These are phyloP conservation scores for Anoplius nigerrimus DNA, from an alignment of 2,888 invertebrate genomes.

Conservation along the genomic window DNA sequence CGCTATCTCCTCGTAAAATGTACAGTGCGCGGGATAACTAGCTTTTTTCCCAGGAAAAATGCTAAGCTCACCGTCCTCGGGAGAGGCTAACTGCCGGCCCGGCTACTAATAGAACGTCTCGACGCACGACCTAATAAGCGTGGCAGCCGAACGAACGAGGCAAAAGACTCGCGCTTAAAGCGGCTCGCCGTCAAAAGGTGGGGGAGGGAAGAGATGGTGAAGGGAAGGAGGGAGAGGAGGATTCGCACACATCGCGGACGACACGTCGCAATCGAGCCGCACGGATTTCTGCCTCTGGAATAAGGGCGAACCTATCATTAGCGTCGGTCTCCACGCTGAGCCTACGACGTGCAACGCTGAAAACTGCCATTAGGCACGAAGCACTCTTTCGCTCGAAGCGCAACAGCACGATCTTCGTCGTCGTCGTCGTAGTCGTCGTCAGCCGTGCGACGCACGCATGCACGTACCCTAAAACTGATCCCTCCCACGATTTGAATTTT, in stretches of 20 bases:
- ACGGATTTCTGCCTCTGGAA: constrained; percentile 17
- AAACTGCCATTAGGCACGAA: constrained; percentile 40
- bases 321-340: constrained; percentile 23
- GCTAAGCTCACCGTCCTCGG: too few relatives aligned
- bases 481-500: constrained; percentile 48
- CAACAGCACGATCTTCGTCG: too few relatives aligned
- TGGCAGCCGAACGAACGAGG: too few relatives aligned
- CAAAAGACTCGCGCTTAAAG: too few relatives aligned
- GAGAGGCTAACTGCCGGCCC: too few relatives aligned
- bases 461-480: constrained; percentile 40
- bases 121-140: too few relatives aligned
- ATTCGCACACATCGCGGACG: background rate
- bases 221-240: background rate
- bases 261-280: background rate
- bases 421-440: background rate
- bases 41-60: too few relatives aligned
- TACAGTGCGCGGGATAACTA: too few relatives aligned
- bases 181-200: too few relatives aligned
- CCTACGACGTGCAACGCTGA: constrained; percentile 9
- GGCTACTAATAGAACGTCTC: too few relatives aligned
- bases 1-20: too few relatives aligned
- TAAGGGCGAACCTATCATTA: constrained; percentile 30
- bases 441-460: constrained; percentile 32
- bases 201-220: too few relatives aligned
- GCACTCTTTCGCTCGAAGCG: constrained; percentile 7